Base-by-base conservation (phyloP, 2,888 invertebrate genomes). In the Chymomyza amoena region DNA sequence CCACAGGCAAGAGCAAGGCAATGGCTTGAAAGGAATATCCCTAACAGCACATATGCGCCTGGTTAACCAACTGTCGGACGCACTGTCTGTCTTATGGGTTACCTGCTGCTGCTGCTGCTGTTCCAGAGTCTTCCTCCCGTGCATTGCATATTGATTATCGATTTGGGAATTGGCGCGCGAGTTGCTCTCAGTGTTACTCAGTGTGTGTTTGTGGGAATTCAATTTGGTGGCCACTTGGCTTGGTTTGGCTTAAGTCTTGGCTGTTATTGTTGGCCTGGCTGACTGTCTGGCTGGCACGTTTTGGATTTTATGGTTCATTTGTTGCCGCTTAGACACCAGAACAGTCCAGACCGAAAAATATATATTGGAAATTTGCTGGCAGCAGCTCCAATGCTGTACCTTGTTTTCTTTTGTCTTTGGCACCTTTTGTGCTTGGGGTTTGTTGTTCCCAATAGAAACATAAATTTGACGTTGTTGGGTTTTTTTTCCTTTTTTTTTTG, bases 61-160 rank as follows among this genome's bases (percentile, higher is more conserved):
- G 87, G 83, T 45, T 45, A 45, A 45, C 39, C 39, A 45, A 45
- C 13, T 45, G 13, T 13, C 13, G 39, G 39, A 45, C 13, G 13
- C 4, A 45, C 39, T 45, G 39, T 16, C 20, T 25, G 20, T 20
- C 57, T 57, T n/a, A 18, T 18, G 25, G 56, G 51, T 51, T 51
- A 18, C 54, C 54, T 54, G 54, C 16, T 54, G 39, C 13, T 6
- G 16, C 4, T 9, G 16, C 54, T 54, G 54, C 16, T 54, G 39
- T 5, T 6, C 9, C 4, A n/a, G 16, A 36, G 36, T 59, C 39
- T 59, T 64, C 36, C 59, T n/a, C 13, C 32, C 20, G 39, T 45
- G 39, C 39, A 63, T 18, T 54, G 84, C 87, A 84, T 91, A 91
- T 91, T 90, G 91, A 91, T 91, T 91, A 91, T 90, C 90, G 90